phyloP scores from a whole-genome alignment of 64 coral and sea anemone genomes.

The Hydrozoanthus tunicans region DNA sequence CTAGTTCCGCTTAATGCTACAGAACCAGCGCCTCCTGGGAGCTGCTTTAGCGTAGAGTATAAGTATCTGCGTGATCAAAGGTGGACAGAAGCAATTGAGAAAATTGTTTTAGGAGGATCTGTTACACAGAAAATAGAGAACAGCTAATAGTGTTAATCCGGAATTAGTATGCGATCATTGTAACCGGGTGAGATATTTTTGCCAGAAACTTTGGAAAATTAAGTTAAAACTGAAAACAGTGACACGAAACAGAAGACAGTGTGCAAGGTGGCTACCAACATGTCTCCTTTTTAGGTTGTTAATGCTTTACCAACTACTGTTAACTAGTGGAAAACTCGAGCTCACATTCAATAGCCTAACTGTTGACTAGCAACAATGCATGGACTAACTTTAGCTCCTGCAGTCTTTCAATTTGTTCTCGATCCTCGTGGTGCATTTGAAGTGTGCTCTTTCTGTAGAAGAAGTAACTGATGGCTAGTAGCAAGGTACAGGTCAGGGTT shows the following conservation, averaged over 20 bases:
- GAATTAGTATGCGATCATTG: no score
- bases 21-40: conserved; percentile 8
- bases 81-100: not conserved
- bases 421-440: conserved; percentile 63
- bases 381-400: conserved; percentile 77
- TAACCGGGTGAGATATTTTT: no score
- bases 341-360: no score
- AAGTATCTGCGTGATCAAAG: not conserved
- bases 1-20: not conserved
- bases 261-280: no score
- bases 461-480: conserved; percentile 66
- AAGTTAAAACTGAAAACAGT: no score
- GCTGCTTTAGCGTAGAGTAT: conserved; percentile 27
- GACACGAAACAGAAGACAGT: no score
- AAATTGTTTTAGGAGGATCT: not conserved
- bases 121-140: not conserved
- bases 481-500: conserved; percentile 49
- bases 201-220: no score
- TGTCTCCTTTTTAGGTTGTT: no score
- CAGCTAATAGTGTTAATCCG: no score
- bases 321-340: no score
- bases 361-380: not conserved
- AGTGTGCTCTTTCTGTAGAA: conserved; percentile 74
- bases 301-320: no score
- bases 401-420: conserved; percentile 67